Evolutionary conservation across 2,113 vertebrate species (phyloP).

Genomic region (Mustelus asterias): DNA sequence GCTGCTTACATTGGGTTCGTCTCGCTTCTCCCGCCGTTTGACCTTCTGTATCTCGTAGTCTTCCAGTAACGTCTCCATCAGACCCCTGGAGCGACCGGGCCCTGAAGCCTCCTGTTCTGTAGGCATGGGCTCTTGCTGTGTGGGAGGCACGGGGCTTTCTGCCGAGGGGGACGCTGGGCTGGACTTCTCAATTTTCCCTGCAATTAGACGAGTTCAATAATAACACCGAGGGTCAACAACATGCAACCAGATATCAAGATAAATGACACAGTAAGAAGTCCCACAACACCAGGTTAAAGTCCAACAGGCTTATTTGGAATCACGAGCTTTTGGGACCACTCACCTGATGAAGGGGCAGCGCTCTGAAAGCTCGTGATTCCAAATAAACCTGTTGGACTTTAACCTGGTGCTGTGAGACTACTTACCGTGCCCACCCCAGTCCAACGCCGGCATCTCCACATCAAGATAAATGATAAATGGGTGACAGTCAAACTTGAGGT

Average conservation of each 20-base stretch:
- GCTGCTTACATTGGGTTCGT: slow-evolving; percentile 85
- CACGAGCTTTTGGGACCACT: too few relatives aligned
- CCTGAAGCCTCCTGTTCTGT: slow-evolving; percentile 83
- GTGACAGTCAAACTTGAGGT: background rate
- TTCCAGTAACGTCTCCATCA: slow-evolving; percentile 97
- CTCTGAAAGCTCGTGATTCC: too few relatives aligned
- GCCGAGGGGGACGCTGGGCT: slow-evolving; percentile 71
- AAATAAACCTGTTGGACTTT: too few relatives aligned
- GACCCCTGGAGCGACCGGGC: slow-evolving; percentile 77
- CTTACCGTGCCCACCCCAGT: too few relatives aligned
- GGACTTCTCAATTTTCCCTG: slow-evolving; percentile 95
- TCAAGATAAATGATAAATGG: background rate
- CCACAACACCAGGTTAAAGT: too few relatives aligned
- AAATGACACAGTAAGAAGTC: too few relatives aligned
- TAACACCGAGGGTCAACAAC: background rate
- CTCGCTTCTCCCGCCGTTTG: slow-evolving; percentile 83
- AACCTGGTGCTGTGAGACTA: too few relatives aligned
- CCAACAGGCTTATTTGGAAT: too few relatives aligned
- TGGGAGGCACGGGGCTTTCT: slow-evolving; percentile 63
- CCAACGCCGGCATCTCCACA: too few relatives aligned
- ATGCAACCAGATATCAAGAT: background rate
- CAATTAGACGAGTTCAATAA: slow-evolving; percentile 47
- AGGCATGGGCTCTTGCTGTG: slow-evolving; percentile 59
- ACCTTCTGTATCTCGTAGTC: slow-evolving; percentile 93
- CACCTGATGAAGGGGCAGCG: too few relatives aligned